Evolutionary conservation across 2,797 vertebrate species (phyloP), one percentile per base, ranked within the genome.

Genomic region (Pseudochaenichthys georgianus): DNA sequence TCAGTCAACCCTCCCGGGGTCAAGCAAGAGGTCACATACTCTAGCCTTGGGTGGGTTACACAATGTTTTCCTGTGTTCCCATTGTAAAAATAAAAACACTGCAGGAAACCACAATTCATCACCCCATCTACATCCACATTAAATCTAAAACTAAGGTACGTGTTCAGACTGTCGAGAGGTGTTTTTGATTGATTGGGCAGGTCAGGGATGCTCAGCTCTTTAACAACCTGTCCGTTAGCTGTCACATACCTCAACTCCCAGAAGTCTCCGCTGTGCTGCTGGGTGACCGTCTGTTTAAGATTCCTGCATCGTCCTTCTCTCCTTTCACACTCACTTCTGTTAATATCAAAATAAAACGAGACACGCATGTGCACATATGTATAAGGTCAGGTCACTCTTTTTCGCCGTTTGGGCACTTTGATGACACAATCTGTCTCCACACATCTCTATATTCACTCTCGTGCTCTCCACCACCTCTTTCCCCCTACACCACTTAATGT

Each of bases 121-220:
- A 70, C 12, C 47, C 11, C 16, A 41, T 46, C 5, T 65, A 17
- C 52, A 70, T 55, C 62, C 21, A 21, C 19, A 63, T 71, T 52
- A 42, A 64, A 70, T 77, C 15, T 45, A 17, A 60, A 72, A 55
- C 43, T 1, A 7, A 28, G 4, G 41, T 23, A 15, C 2, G 54
- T 76, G 60, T 69, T 64, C 17, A 6, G 60, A 63, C 55, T 64
- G 48, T 46, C 13, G 55, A 58, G 41, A 48, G 10, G 13, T 7
- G 43, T 52, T n/a, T 77, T 34, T 85, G 76, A 88, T 81, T 75
- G 82, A 87, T 64, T 16, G 61, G 64, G 60, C 9, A 8, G 78
- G 67, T 78, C 70, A 80, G 65, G 31, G 55, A 70, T 57, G 47
- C 38, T 78, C 54, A 64, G 68, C 53, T 80, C 61, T 63, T 64